phyloP scores from a whole-genome alignment of 2,113 vertebrate species.

The Cottus gobio region DNA sequence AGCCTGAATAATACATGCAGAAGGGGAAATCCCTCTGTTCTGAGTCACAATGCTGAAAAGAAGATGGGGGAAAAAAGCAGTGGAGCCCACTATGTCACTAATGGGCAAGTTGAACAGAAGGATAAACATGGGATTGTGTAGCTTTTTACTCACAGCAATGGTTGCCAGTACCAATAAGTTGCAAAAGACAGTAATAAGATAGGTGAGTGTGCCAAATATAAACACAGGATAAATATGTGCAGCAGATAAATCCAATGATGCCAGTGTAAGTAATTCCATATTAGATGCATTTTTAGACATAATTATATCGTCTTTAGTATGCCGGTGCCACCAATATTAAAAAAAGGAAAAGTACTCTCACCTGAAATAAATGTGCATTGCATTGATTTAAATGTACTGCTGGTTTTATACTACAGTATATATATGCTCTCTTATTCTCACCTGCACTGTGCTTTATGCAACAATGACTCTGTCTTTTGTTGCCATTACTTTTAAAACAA shows the following conservation, averaged over 20 bases:
- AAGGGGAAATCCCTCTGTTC: constrained; percentile 58
- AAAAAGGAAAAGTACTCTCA: background rate
- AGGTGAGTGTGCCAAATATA: constrained; percentile 56
- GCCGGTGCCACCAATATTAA: background rate
- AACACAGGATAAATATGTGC: constrained; percentile 60
- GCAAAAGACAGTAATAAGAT: constrained; percentile 59
- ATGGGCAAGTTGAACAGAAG: constrained; percentile 74
- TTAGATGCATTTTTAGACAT: constrained; percentile 39
- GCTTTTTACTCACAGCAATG: constrained; percentile 60
- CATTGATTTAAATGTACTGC: background rate
- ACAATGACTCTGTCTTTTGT: background rate
- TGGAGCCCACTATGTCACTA: constrained; percentile 71
- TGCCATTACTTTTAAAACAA: background rate
- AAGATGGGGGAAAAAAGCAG: constrained; percentile 73
- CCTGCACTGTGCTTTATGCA: background rate
- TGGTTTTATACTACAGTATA: constrained; percentile 3
- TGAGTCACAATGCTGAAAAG: constrained; percentile 59
- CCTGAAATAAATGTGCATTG: constrained; percentile 1
- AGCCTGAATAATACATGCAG: constrained; percentile 69
- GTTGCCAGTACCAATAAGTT: constrained; percentile 65
- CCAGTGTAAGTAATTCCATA: constrained; percentile 33
- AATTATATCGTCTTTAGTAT: background rate
- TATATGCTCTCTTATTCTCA: background rate
- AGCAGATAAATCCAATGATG: constrained; percentile 46
- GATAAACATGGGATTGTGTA: constrained; percentile 78